Conservation (phyloP, 2,113 vertebrate genomes). For the Heterotis niloticus region DNA sequence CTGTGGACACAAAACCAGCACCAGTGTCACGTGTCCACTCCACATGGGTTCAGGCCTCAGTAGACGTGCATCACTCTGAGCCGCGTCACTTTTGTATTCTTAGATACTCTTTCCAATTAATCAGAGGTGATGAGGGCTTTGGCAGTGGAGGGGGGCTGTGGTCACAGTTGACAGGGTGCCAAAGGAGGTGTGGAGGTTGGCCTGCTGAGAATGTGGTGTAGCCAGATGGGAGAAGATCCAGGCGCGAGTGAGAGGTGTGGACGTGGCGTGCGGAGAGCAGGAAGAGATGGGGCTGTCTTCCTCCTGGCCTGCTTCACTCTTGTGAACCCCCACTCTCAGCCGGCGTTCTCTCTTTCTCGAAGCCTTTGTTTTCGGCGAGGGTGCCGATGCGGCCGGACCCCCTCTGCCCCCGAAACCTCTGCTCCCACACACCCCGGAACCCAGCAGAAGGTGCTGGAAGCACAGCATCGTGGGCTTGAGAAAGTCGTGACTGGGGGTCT, state of each 20-base stretch:
- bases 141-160: constrained; percentile 6
- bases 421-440: too few relatives aligned
- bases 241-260: constrained; percentile 34
- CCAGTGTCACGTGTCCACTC: constrained; percentile 17
- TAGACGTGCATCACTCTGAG: constrained; percentile 32
- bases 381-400: not conserved
- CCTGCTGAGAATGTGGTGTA: constrained; percentile 47
- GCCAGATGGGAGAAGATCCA: constrained; percentile 44
- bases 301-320: not conserved
- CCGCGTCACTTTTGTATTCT: constrained; percentile 48
- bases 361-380: constrained; percentile 36
- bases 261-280: constrained; percentile 27
- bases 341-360: constrained; percentile 18
- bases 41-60: constrained; percentile 37
- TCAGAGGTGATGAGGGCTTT: constrained; percentile 34
- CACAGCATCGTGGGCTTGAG: not conserved
- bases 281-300: constrained; percentile 30
- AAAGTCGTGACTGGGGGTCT: constrained; percentile 13
- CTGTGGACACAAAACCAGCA: not conserved
- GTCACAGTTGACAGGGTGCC: constrained; percentile 39
- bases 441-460: not conserved
- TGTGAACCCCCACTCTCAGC: too few relatives aligned
- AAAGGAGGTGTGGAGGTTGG: constrained; percentile 45
- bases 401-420: not conserved
- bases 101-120: constrained; percentile 51